Evolutionary conservation across 2,888 invertebrate species (phyloP).

Genomic region (Idaea straminata): DNA sequence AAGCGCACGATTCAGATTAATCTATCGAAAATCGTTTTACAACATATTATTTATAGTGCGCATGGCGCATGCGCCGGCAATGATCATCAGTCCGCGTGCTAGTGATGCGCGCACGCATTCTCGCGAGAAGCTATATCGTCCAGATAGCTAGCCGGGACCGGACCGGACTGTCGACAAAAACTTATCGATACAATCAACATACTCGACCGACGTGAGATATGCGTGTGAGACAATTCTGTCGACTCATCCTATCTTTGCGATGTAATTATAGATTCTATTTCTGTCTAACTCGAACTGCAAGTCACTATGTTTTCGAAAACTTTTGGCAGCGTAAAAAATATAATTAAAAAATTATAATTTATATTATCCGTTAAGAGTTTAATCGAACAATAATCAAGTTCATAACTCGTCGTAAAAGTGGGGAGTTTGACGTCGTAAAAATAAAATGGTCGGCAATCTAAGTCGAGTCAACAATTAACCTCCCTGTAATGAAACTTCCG

Average conservation of each 20-base stretch:
- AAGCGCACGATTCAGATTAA: conserved; percentile 80
- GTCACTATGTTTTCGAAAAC: conserved; percentile 2
- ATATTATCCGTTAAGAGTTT: conserved; percentile 38
- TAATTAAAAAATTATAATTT: conserved; percentile 14
- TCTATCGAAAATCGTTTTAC: conserved; percentile 81
- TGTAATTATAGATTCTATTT: conserved; percentile 13
- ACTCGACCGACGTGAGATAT: conserved; percentile 30
- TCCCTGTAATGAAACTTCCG: conserved; percentile 71
- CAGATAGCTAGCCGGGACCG: background rate
- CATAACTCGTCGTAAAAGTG: conserved; percentile 62
- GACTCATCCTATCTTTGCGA: conserved; percentile 33
- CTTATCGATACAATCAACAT: conserved; percentile 31
- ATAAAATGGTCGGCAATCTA: conserved; percentile 59
- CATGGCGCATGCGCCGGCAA: conserved; percentile 79
- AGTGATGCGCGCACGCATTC: conserved; percentile 58
- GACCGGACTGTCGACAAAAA: conserved; percentile 13
- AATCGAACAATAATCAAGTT: conserved; percentile 51
- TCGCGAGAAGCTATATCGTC: conserved; percentile 24
- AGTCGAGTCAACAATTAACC: conserved; percentile 74
- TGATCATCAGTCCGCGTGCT: conserved; percentile 78
- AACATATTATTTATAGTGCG: conserved; percentile 81
- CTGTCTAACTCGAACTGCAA: conserved; percentile 4
- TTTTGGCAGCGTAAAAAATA: background rate
- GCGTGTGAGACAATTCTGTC: conserved; percentile 28
- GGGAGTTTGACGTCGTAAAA: conserved; percentile 55